Evolutionary conservation across 2,888 invertebrate genomes (phyloP), one percentile per base, ranked within the genome.

Genomic region (Ischnura elegans): DNA sequence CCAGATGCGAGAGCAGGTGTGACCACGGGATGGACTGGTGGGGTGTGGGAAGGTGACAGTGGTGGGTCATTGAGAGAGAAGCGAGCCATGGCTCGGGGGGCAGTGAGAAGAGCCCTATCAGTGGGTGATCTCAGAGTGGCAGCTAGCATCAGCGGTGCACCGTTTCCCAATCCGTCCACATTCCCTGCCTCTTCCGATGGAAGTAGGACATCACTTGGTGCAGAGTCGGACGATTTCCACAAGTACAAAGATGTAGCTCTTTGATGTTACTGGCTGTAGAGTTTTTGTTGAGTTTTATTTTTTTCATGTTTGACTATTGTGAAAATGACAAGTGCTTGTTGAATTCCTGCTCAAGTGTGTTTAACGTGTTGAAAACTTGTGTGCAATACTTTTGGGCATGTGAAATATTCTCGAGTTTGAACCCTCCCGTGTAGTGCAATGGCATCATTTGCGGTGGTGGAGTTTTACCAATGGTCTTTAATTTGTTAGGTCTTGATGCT

Each of bases 201-300:
- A 21, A 94, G 94, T 42, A 93, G 87, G 66, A 94, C 87, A 21
- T 94, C 94, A 29, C 87, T 94, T n/a, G 94, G 93, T 25, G 93
- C 93, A 29, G 93, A 94, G 55, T 93, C 93, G 21, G 94, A 94
- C 42, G 93, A 93, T 93, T 87, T 93, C n/a, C 94, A 94, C 61
- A 94, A 87, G 84, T 94, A 94, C 87, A 93, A 87, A 84, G 94
- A 94, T 93, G 93, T 94, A 47, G 94, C 94, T 36, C 87, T 94
- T 76, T 94, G 94, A 94, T 61, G 55, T 46, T 93, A 46, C 19
- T 42, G 42, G 47, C 43, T 61, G 61, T 61, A 90, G 61, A 43
- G 61, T 61, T 90, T 90, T 90, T 90, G 90, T 90, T 90, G 61
- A 90, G 90, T 90, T 90, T 90, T 90, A 21, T 55, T 42, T 51